Percentiles rank a stretch among this genome's conserved stretches.
These are phyloP conservation scores for Myodes glareolus DNA, from an alignment of 2,113 vertebrate species.

Conservation along the genomic window DNA sequence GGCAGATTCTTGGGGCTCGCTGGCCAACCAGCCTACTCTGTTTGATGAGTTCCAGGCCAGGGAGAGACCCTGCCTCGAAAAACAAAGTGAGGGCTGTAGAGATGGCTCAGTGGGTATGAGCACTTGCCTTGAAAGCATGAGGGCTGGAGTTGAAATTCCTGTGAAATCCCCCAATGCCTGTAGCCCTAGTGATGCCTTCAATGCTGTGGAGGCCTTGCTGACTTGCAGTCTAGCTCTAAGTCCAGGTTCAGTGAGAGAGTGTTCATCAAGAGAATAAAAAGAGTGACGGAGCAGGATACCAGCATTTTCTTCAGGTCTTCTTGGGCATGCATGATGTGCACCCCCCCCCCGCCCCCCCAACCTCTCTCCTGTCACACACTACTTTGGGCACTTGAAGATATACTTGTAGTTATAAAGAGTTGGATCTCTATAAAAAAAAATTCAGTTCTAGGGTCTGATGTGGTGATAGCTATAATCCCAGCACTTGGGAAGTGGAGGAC, in stretches of 20 bases:
- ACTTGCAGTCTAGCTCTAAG: not conserved
- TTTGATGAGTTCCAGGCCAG: not conserved
- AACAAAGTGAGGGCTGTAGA: not conserved
- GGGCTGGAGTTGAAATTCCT: not conserved
- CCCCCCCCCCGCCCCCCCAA: too few relatives aligned
- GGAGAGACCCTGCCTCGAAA: not conserved
- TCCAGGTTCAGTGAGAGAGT: not conserved
- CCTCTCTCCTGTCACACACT: too few relatives aligned
- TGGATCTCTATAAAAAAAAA: constrained; percentile 44
- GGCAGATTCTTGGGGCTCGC: not conserved
- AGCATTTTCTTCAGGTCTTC: not conserved
- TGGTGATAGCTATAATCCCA: not conserved
- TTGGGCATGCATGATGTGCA: too few relatives aligned
- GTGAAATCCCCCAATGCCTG: not conserved
- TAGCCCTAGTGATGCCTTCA: not conserved
- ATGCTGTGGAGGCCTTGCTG: not conserved
- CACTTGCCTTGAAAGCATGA: not conserved
- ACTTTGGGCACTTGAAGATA: not conserved
- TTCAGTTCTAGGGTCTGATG: not conserved
- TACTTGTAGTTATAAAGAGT: not conserved
- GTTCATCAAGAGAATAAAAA: not conserved
- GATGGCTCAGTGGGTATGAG: not conserved
- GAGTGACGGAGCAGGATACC: not conserved
- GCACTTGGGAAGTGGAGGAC: not conserved
- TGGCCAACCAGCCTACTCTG: not conserved